phyloP scores from a whole-genome alignment of 2,888 invertebrate species.

The Leucania comma region DNA sequence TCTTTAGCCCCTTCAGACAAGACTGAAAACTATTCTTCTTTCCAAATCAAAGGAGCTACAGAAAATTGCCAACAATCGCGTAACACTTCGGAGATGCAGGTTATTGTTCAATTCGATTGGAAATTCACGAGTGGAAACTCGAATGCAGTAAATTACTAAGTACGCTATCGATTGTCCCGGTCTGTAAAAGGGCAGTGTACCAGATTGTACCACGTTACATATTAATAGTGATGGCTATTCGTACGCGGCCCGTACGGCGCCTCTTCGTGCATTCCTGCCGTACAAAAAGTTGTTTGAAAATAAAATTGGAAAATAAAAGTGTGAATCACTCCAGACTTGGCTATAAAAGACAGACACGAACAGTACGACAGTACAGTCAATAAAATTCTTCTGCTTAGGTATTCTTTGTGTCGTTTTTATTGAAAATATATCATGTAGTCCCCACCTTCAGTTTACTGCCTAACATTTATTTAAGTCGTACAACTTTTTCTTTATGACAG shows the following conservation, averaged over 20 bases:
- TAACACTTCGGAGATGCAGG: slow-evolving; percentile 64
- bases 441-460: slow-evolving; percentile 10
- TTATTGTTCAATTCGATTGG: slow-evolving; percentile 66
- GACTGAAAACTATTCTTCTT: slow-evolving; percentile 16
- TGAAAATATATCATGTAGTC: slow-evolving; percentile 21
- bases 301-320: slow-evolving; percentile 22
- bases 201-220: slow-evolving; percentile 78
- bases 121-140: slow-evolving; percentile 72
- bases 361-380: background rate
- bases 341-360: slow-evolving; percentile 38
- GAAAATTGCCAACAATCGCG: slow-evolving; percentile 44
- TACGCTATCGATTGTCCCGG: slow-evolving; percentile 80
- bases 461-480: slow-evolving; percentile 8
- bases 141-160: slow-evolving; percentile 80
- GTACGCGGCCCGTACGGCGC: background rate
- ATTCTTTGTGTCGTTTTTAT: slow-evolving; percentile 34
- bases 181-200: slow-evolving; percentile 79
- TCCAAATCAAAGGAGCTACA: slow-evolving; percentile 31
- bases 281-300: slow-evolving; percentile 36
- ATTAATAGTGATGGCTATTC: slow-evolving; percentile 73
- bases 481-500: slow-evolving; percentile 15
- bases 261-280: slow-evolving; percentile 18
- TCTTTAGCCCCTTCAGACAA: slow-evolving; percentile 2
- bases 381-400: slow-evolving; percentile 28
- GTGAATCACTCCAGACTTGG: slow-evolving; percentile 25